Evolutionary conservation across 2,113 vertebrate species (phyloP), one percentile per base, ranked within the genome.

Genomic region (Microtus richardsoni): DNA sequence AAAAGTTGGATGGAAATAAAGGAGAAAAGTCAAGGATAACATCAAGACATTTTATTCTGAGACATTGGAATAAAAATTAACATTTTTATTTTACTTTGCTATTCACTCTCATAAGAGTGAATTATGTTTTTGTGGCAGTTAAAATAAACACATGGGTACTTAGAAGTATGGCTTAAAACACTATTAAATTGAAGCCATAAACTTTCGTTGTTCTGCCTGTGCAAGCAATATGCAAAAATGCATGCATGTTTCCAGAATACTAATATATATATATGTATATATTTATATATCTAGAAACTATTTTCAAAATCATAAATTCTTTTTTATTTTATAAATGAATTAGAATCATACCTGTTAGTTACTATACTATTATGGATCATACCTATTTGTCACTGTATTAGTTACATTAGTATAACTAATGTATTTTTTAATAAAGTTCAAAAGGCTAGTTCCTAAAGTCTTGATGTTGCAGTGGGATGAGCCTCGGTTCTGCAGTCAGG

Each of bases 61-160:
- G 33, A 28, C 66, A 60, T 30, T 41, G 4, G 39, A 92, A 28
- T 86, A 26, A 22, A 52, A 87, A 39, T 70, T 60, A 80, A 54
- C 13, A 82, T n/a, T 94, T 91, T 68, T 41, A 92, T 70, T 64
- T 91, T 92, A 36, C 60, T 89, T 80, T 86, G 21, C 8, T 89
- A n/a, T 73, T 93, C 14, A 16, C 3, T 75, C 66, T 74, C 24
- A 73, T 93, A 36, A 19, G 26, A 75, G 17, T 52, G 64, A 82
- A 93, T 26, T 62, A 14, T 41, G 75, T 41, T 62, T 80, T 44
- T 68, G 26, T 28, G 1, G 9, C 13, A 77, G 44, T 82, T 39
- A 89, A 82, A 39, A 86, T 62, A 44, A 89, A n/a, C 14, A 70
- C 36, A 75, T 82, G 49, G 41, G 16, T 73, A 60, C 79, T 78